These are phyloP conservation scores for Laticauda laticaudata DNA, from an alignment of 2,113 vertebrate species.

Conservation along the genomic window DNA sequence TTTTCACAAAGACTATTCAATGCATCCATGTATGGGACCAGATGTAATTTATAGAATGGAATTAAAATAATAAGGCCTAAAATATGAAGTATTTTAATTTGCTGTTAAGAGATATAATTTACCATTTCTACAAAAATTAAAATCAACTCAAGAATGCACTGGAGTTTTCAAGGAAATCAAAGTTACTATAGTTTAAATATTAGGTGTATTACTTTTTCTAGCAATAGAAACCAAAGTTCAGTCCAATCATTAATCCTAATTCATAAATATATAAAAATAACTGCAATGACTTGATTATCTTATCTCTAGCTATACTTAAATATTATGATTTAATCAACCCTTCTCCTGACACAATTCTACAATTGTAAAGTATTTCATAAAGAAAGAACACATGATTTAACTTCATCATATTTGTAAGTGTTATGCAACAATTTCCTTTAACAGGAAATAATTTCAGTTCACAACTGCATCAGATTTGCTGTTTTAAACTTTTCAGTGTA, in stretches of 20 bases:
- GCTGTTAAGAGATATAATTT: not conserved
- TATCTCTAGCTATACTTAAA: constrained; percentile 23
- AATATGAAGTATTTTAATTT: not conserved
- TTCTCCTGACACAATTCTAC: constrained; percentile 11
- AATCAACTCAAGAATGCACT: not conserved
- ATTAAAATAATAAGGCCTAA: not conserved
- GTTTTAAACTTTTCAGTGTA: constrained; percentile 83
- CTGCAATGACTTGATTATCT: constrained; percentile 32
- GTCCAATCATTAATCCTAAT: constrained; percentile 48
- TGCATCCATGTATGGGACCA: not conserved
- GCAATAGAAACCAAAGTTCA: constrained; percentile 28
- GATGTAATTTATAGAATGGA: not conserved
- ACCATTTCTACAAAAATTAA: not conserved
- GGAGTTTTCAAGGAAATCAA: constrained; percentile 43
- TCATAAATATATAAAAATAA: constrained; percentile 44
- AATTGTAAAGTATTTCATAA: constrained; percentile 52
- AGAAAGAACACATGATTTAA: constrained; percentile 71
- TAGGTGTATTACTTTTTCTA: constrained; percentile 33
- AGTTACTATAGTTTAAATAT: constrained; percentile 28
- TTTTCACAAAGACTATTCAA: not conserved
- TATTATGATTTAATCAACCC: constrained; percentile 47
- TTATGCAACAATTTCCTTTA: constrained; percentile 83
- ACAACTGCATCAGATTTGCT: constrained; percentile 63
- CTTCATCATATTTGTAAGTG: constrained; percentile 75
- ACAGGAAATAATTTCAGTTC: constrained; percentile 85